Conservation (phyloP, 2,113 vertebrate species). For the Larimichthys polyactis region DNA sequence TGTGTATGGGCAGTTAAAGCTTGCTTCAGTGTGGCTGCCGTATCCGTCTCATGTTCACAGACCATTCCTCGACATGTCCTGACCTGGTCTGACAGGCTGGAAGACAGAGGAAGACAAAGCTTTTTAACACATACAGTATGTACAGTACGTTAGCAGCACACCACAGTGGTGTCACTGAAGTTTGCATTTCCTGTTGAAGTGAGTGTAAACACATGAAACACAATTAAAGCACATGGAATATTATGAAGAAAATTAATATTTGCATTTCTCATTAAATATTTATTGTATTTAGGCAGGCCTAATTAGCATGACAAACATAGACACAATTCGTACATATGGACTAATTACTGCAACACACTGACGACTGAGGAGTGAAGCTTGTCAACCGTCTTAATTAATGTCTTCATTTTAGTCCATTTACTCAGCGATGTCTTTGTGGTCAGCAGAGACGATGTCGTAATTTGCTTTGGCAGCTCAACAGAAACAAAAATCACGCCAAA, state of each 20-base stretch:
- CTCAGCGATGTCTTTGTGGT: conserved; percentile 1
- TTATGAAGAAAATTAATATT: not conserved
- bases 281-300: not conserved
- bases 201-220: not conserved
- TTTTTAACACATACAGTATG: not conserved
- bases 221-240: not conserved
- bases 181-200: not conserved
- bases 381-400: not conserved
- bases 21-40: conserved; percentile 15
- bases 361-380: not conserved
- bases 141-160: not conserved
- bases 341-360: not conserved
- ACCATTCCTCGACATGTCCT: conserved; percentile 39
- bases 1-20: conserved; percentile 34
- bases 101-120: conserved; percentile 48
- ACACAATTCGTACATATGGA: not conserved
- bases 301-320: conserved; percentile 1
- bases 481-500: conserved; percentile 17
- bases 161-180: not conserved
- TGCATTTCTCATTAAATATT: conserved; percentile 17
- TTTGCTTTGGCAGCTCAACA: conserved; percentile 20
- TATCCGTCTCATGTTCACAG: conserved; percentile 24
- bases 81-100: conserved; percentile 41
- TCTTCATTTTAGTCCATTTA: conserved; percentile 3
- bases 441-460: conserved; percentile 14